Evolutionary conservation across 2,797 vertebrate species (phyloP).

Genomic region (Cossypha heuglini): DNA sequence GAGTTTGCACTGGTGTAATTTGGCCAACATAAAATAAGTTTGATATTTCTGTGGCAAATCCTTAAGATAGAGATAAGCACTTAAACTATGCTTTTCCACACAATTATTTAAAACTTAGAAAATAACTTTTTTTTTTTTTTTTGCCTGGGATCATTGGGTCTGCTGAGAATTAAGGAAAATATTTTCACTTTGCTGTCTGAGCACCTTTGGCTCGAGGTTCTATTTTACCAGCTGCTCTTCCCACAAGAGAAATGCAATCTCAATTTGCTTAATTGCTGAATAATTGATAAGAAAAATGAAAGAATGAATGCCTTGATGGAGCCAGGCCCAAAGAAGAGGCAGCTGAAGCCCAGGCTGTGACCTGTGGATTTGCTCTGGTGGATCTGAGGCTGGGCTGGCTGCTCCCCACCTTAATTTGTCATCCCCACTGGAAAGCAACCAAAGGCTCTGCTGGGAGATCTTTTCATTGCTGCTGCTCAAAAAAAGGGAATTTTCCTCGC

Average conservation of each 20-base stretch:
- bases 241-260: neutral
- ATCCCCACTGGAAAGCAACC: neutral
- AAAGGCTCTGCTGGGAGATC: constrained; percentile 12
- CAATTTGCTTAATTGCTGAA: neutral
- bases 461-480: neutral
- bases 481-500: neutral
- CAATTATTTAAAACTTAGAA: neutral
- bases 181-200: neutral
- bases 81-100: neutral
- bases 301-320: neutral
- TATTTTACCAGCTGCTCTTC: neutral
- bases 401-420: neutral
- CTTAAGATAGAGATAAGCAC: rapidly evolving
- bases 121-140: neutral
- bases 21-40: neutral
- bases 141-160: neutral
- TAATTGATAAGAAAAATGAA: neutral
- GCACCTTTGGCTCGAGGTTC: neutral
- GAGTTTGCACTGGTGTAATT: neutral
- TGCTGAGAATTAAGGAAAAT: neutral
- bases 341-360: neutral
- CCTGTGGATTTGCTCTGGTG: neutral
- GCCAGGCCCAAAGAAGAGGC: neutral
- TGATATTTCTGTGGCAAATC: neutral
- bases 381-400: neutral